These are phyloP conservation scores for Cebidichthys violaceus DNA, from an alignment of 2,113 vertebrate genomes.

Conservation along the genomic window DNA sequence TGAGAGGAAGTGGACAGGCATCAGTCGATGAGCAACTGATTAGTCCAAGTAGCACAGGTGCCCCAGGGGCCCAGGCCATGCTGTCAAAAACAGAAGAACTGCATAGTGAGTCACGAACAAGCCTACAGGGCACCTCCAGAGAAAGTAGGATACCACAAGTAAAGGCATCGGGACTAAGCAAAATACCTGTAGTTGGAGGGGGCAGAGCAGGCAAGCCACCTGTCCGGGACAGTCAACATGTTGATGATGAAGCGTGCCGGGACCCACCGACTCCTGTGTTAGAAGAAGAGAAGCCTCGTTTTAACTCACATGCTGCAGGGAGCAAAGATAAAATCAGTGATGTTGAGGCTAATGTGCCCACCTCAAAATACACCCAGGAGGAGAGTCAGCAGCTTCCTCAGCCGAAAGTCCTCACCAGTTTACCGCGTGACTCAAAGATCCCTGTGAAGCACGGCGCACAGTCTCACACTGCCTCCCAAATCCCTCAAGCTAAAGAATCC, in stretches of 20 bases:
- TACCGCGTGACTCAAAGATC: conserved; percentile 93
- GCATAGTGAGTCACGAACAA: conserved; percentile 38
- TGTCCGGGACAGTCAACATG: conserved; percentile 84
- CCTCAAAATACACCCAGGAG: conserved; percentile 81
- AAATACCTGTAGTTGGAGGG: conserved; percentile 82
- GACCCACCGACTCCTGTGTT: conserved; percentile 87
- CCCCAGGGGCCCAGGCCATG: conserved; percentile 5
- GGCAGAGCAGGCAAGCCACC: conserved; percentile 78
- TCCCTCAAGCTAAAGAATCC: conserved; percentile 87
- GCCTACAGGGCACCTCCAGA: conserved; percentile 83
- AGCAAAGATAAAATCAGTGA: conserved; percentile 86
- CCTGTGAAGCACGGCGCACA: conserved; percentile 89
- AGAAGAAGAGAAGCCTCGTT: conserved; percentile 82
- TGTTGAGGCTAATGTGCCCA: conserved; percentile 73
- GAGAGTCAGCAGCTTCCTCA: conserved; percentile 73
- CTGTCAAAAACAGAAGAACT: conserved; percentile 52
- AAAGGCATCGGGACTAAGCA: conserved; percentile 76
- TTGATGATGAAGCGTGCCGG: conserved; percentile 86
- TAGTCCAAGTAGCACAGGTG: conserved; percentile 34
- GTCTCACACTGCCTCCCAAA: conserved; percentile 82
- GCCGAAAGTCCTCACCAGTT: conserved; percentile 80
- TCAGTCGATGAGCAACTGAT: conserved; percentile 42
- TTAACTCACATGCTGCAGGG: conserved; percentile 85
- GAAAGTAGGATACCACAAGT: conserved; percentile 88
- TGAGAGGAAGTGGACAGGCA: conserved; percentile 42